A percentile compares a stretch with the other conserved stretches of the same genome.
These are phyloP conservation scores for Gymnoscopelus braueri DNA, from an alignment of 2,797 vertebrate species.

Conservation along the genomic window DNA sequence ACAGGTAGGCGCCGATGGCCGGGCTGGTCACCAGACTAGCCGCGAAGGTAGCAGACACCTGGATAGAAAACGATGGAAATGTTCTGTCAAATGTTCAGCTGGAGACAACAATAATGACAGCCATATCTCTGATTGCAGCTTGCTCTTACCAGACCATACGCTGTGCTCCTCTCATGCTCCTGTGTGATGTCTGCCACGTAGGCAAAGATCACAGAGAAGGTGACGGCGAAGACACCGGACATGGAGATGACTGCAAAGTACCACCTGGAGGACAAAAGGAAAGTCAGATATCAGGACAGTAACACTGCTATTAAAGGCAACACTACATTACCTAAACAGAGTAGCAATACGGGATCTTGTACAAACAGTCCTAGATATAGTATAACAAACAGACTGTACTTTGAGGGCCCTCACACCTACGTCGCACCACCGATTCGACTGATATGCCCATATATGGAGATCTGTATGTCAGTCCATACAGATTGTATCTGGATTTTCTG, in stretches of 20 bases:
- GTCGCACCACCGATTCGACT: too few species aligned
- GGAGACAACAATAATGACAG: neutral
- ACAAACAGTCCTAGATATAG: too few species aligned
- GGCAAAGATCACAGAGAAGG: conserved; percentile 93
- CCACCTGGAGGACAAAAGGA: conserved; percentile 81
- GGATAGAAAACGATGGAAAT: conserved; percentile 9
- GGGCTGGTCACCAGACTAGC: conserved; percentile 93
- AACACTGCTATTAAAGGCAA: neutral
- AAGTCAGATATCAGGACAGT: neutral
- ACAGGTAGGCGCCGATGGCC: conserved; percentile 90
- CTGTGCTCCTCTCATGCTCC: conserved; percentile 93
- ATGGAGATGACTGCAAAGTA: conserved; percentile 95
- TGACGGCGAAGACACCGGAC: conserved; percentile 93
- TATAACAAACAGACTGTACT: too few species aligned
- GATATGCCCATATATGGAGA: too few species aligned
- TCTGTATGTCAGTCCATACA: too few species aligned
- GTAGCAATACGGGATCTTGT: too few species aligned
- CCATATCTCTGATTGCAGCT: neutral
- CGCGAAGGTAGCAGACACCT: conserved; percentile 93
- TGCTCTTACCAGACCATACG: conserved; percentile 88
- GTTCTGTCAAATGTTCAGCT: neutral
- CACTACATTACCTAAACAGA: too few species aligned
- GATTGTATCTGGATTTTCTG: too few species aligned
- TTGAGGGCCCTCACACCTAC: too few species aligned
- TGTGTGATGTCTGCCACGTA: conserved; percentile 93